These are phyloP conservation scores for Colaptes auratus DNA, from an alignment of 2,113 vertebrate species.

Conservation along the genomic window DNA sequence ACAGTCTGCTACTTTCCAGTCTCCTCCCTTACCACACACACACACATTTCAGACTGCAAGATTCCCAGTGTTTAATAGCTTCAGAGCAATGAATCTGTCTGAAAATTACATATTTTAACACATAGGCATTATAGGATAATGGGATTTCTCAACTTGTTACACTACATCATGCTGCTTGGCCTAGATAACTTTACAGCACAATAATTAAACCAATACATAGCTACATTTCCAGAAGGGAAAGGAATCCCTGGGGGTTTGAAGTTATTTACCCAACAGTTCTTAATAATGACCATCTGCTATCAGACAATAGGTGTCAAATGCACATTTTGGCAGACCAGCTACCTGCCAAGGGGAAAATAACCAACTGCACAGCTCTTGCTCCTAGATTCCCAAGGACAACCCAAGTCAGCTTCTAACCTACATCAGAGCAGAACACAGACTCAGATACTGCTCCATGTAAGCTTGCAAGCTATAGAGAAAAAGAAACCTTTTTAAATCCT, in stretches of 20 bases:
- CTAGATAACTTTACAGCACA: slow-evolving; percentile 25
- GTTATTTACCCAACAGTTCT: slow-evolving; percentile 63
- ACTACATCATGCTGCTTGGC: slow-evolving; percentile 52
- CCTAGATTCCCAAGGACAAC: not conserved
- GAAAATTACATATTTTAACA: slow-evolving; percentile 53
- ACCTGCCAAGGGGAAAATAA: slow-evolving; percentile 63
- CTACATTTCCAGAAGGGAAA: slow-evolving; percentile 59
- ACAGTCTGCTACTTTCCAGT: slow-evolving; percentile 51
- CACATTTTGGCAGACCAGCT: slow-evolving; percentile 56
- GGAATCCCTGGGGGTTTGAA: slow-evolving; percentile 25
- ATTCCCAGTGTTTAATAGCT: slow-evolving; percentile 7
- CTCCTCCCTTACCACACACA: slow-evolving; percentile 67
- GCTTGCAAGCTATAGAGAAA: not conserved
- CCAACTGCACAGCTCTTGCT: slow-evolving; percentile 58
- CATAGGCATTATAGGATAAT: slow-evolving; percentile 31
- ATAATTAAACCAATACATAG: slow-evolving; percentile 48
- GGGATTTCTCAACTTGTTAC: slow-evolving; percentile 37
- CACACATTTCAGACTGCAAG: slow-evolving; percentile 39
- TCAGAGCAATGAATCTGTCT: slow-evolving; percentile 2
- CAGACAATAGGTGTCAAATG: slow-evolving; percentile 70
- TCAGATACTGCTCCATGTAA: not conserved
- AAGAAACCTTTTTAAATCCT: not conserved
- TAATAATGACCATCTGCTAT: slow-evolving; percentile 63
- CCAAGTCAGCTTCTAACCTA: not conserved
- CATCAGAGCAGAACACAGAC: not conserved